Evolutionary conservation across 1,140 invertebrate species (phyloP).

Genomic region (Drosophila ercepeae): DNA sequence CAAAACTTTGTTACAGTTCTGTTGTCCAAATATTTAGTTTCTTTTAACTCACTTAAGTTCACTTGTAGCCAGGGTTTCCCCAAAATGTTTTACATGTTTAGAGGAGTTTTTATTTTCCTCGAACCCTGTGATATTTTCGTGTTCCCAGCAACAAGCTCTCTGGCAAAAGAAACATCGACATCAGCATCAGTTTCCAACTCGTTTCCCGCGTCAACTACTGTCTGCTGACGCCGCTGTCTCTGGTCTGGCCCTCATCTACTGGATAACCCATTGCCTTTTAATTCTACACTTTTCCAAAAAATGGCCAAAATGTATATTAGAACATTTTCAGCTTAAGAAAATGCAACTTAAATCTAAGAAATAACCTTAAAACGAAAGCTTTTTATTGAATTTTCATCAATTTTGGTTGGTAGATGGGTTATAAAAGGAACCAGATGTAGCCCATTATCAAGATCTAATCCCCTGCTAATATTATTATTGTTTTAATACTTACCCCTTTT

Average conservation of each 20-base stretch:
- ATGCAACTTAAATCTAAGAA: no score
- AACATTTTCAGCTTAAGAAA: no score
- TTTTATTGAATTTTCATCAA: no score
- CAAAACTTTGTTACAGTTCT: not conserved
- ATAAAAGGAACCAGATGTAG: no score
- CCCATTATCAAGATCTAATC: no score
- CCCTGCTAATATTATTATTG: no score
- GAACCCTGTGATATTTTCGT: constrained; percentile 31
- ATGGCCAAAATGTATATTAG: no score
- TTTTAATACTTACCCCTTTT: not conserved
- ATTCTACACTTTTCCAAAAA: not conserved
- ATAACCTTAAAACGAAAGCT: no score
- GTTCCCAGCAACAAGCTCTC: constrained; percentile 45
- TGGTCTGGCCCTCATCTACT: no score
- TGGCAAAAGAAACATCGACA: constrained; percentile 28
- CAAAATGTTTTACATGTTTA: constrained; percentile 1
- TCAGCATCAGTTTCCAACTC: constrained; percentile 55
- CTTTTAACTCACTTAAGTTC: not conserved
- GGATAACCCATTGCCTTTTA: not conserved
- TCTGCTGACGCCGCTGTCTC: constrained; percentile 43
- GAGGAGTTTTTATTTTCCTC: constrained; percentile 6
- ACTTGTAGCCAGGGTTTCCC: not conserved
- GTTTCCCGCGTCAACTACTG: constrained; percentile 63
- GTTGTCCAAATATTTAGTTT: not conserved
- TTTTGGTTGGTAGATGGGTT: no score